These are phyloP conservation scores for Rhorus exstirpatorius DNA, from an alignment of 2,888 invertebrate species.

Conservation along the genomic window DNA sequence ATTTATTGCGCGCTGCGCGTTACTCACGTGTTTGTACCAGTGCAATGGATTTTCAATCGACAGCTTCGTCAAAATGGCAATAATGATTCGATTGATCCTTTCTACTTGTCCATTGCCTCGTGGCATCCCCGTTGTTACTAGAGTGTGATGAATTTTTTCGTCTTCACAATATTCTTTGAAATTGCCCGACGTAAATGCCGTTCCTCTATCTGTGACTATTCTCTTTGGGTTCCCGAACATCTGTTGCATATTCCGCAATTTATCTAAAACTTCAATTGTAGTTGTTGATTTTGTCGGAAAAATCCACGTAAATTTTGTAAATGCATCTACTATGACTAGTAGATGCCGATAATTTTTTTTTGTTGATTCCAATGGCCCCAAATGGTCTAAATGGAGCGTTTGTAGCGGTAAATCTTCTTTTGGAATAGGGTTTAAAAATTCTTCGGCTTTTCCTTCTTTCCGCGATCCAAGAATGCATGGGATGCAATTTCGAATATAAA, in stretches of 20 bases:
- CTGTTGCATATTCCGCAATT: constrained; percentile 41
- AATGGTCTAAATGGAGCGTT: constrained; percentile 79
- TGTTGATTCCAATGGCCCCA: constrained; percentile 78
- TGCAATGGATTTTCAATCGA: constrained; percentile 39
- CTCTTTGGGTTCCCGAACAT: constrained; percentile 67
- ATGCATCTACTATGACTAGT: constrained; percentile 78
- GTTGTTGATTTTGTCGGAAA: constrained; percentile 77
- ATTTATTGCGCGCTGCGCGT: constrained; percentile 52
- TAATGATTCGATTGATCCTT: constrained; percentile 48
- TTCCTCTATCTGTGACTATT: constrained; percentile 72
- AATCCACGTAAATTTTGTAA: constrained; percentile 78
- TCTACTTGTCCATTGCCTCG: constrained; percentile 63
- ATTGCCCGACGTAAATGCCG: constrained; percentile 69
- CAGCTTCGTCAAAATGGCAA: constrained; percentile 35
- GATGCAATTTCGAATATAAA: constrained; percentile 70
- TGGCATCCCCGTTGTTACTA: constrained; percentile 78
- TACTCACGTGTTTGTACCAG: constrained; percentile 34
- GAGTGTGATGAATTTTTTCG: constrained; percentile 61
- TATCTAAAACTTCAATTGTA: constrained; percentile 67
- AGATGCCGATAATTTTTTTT: constrained; percentile 77
- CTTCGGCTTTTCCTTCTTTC: constrained; percentile 77
- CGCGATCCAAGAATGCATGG: constrained; percentile 74
- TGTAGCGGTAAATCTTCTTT: constrained; percentile 77
- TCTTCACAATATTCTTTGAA: constrained; percentile 60
- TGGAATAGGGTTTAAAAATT: constrained; percentile 73